phyloP scores from a whole-genome alignment of 1,140 invertebrate species.

The Apis dorsata region DNA sequence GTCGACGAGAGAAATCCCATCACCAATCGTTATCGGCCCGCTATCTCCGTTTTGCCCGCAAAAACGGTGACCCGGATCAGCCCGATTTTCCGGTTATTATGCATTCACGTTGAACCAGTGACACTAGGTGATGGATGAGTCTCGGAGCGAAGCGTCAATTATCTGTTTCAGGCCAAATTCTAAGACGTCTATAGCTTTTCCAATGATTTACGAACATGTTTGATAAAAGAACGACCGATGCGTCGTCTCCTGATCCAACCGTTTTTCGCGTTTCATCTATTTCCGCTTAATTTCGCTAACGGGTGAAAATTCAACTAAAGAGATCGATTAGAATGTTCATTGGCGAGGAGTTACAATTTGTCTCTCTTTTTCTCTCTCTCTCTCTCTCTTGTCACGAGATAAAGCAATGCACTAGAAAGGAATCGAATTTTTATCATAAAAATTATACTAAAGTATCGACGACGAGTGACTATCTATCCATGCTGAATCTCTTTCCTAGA shows the following conservation, averaged over 20 bases:
- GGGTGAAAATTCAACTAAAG: conserved; percentile 18
- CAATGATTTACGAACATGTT: conserved; percentile 43
- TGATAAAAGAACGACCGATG: background rate
- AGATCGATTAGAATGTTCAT: background rate
- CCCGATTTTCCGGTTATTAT: conserved; percentile 34
- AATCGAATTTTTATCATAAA: background rate
- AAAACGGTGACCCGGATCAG: conserved; percentile 24
- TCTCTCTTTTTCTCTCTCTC: too few relatives aligned
- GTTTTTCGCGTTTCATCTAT: conserved; percentile 25
- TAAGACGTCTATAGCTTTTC: conserved; percentile 20
- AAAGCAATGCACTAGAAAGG: background rate
- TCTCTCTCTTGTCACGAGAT: background rate
- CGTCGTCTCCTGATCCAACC: conserved; percentile 33
- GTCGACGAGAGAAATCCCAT: background rate
- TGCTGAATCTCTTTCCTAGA: too few relatives aligned
- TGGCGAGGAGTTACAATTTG: background rate
- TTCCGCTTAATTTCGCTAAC: conserved; percentile 9
- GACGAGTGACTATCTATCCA: too few relatives aligned
- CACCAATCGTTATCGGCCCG: background rate
- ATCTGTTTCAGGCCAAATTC: conserved; percentile 31
- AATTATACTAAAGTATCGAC: too few relatives aligned
- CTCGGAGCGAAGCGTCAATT: conserved; percentile 11
- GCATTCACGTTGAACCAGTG: conserved; percentile 19
- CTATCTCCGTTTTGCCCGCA: background rate
- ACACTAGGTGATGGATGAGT: conserved; percentile 33